Evolutionary conservation across 1,140 invertebrate species (phyloP), one percentile per base, ranked within the genome.

Genomic region (Nylanderia fulva): DNA sequence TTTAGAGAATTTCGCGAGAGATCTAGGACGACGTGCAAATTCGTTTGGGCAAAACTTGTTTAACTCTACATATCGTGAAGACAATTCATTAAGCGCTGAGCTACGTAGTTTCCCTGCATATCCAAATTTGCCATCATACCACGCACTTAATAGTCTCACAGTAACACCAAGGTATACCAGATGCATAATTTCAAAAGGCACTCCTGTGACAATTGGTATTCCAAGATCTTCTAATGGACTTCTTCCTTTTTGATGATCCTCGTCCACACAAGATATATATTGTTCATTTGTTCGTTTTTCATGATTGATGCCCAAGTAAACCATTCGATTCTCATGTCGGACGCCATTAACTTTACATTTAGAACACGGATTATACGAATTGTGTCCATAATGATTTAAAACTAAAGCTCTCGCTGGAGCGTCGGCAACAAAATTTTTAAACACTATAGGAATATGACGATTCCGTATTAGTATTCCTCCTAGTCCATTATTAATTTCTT

Each of bases 141-240:
- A 54, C n/a, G 52, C 52, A 54, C 52, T 54, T 54, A 54, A 54
- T 54, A 54, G 52, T 18, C 52, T 54, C 52, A n/a, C 5, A 54
- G 52, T n/a, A 54, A 54, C 52, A 54, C n/a, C 52, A 21, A 7
- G 18, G 52, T 54, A 54, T 54, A 54, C 52, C 52, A 54, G 52
- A 54, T 54, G 52, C 52, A 54, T 54, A 54, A 54, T 54, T 54
- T 54, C 52, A 54, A 54, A 54, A 54, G 52, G 52, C n/a, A 54
- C 52, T 0, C 6, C n/a, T 54, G 52, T 54, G n/a, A 54, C 52
- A n/a, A 54, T 54, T n/a, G 52, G 52, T 54, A 54, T 54, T 54
- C 52, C 52, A 54, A 54, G 52, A 54, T 54, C 52, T 18, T n/a
- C 4, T 54, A 54, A 54, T 54, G 52, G 52, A 54, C 52, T 54